These are phyloP conservation scores for Dascillus cervinus DNA, from an alignment of 2,888 invertebrate genomes.

Conservation along the genomic window DNA sequence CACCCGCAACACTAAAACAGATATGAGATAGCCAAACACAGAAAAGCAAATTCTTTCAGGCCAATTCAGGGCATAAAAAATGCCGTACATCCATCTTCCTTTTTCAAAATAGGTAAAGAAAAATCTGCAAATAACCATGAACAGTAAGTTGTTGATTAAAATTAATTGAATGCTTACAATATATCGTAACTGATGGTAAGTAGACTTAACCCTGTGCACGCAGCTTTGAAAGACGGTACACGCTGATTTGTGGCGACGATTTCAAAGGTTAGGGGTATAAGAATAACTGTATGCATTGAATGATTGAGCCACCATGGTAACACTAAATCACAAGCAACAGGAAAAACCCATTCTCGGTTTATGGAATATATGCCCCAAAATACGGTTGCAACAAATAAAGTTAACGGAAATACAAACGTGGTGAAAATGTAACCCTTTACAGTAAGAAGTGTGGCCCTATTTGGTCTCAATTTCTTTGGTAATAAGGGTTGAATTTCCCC, in stretches of 20 bases:
- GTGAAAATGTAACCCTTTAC: constrained; percentile 16
- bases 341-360: constrained; percentile 28
- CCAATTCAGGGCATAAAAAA: constrained; percentile 13
- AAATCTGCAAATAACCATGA: constrained; percentile 11
- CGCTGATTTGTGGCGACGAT: constrained; percentile 9
- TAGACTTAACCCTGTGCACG: constrained; percentile 8
- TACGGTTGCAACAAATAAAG: constrained; percentile 21
- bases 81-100: constrained; percentile 14
- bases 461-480: constrained; percentile 5
- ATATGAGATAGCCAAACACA: neutral
- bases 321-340: constrained; percentile 23
- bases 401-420: constrained; percentile 12
- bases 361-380: constrained; percentile 30
- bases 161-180: constrained; percentile 11
- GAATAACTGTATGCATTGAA: constrained; percentile 28
- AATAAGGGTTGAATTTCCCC: constrained; percentile 6
- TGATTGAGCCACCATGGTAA: constrained; percentile 30
- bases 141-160: neutral
- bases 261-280: constrained; percentile 25
- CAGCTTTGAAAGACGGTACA: constrained; percentile 12
- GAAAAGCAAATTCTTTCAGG: constrained; percentile 6
- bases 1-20: too few species aligned
- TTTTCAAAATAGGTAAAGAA: constrained; percentile 13
- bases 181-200: constrained; percentile 10
- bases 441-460: constrained; percentile 4